Conservation (phyloP, 2,797 vertebrate species). For the Alectoris magna region DNA sequence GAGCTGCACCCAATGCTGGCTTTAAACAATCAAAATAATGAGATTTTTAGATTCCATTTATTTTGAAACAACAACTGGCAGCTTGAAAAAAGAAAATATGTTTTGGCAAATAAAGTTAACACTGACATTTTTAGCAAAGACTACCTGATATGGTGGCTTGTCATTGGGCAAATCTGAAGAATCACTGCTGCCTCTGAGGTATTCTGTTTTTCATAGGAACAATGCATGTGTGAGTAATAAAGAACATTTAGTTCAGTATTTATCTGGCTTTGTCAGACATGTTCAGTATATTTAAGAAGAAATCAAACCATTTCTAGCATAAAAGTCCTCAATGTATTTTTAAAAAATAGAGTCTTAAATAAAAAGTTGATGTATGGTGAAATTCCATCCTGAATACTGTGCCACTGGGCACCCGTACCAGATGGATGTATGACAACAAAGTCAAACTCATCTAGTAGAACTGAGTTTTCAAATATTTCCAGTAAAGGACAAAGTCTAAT, state of each 20-base stretch:
- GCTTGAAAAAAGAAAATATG: slow-evolving; percentile 65
- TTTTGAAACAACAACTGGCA: slow-evolving; percentile 71
- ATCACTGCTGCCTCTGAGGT: slow-evolving; percentile 42
- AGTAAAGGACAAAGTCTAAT: background rate
- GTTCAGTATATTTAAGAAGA: slow-evolving; percentile 46
- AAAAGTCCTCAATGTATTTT: background rate
- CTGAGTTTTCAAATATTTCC: background rate
- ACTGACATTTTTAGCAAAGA: slow-evolving; percentile 73
- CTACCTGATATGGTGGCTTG: slow-evolving; percentile 43
- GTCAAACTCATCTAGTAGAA: background rate
- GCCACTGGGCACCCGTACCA: slow-evolving; percentile 8
- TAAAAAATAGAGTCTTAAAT: background rate
- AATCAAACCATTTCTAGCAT: background rate
- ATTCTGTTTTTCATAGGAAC: slow-evolving; percentile 53
- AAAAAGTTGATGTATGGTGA: background rate
- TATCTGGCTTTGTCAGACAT: slow-evolving; percentile 29
- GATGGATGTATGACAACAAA: slow-evolving; percentile 48
- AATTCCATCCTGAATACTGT: slow-evolving; percentile 5
- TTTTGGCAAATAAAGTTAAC: slow-evolving; percentile 74
- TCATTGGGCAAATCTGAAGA: slow-evolving; percentile 59
- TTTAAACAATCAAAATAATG: slow-evolving; percentile 78
- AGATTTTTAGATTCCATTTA: slow-evolving; percentile 74
- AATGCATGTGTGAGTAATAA: slow-evolving; percentile 10
- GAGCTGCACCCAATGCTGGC: slow-evolving; percentile 31
- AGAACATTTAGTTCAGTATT: slow-evolving; percentile 52